phyloP scores from a whole-genome alignment of 2,797 vertebrate genomes.

The Microctenopoma stevenorrisi region DNA sequence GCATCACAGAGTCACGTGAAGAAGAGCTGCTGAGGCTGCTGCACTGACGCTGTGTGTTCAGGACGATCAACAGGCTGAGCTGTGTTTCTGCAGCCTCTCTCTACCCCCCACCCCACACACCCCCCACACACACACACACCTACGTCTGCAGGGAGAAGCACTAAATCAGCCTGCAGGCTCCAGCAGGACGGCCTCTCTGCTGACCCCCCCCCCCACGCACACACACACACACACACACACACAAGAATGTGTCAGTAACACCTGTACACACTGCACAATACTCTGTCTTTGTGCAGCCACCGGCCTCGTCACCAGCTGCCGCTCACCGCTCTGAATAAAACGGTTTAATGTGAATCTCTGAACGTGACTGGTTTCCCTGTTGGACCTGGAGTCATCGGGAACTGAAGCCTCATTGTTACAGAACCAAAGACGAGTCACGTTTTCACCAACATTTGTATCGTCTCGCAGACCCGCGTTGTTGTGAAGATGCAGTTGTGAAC shows the following conservation, averaged over 20 bases:
- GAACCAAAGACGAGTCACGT: too few relatives aligned
- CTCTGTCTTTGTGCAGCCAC: constrained; percentile 12
- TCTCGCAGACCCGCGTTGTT: background rate
- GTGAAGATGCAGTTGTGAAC: background rate
- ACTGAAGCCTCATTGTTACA: background rate
- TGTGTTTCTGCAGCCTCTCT: constrained; percentile 16
- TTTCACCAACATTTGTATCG: background rate
- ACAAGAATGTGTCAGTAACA: constrained; percentile 46
- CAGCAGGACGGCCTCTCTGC: constrained; percentile 29
- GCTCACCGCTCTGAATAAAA: background rate
- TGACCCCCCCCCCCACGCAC: constrained; percentile 31
- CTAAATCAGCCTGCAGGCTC: constrained; percentile 43
- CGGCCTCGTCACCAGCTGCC: background rate
- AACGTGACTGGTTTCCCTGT: background rate
- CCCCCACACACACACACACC: constrained; percentile 1
- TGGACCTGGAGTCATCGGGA: background rate
- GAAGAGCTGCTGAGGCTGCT: too few relatives aligned
- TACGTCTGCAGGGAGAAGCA: constrained; percentile 23
- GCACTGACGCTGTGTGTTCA: background rate
- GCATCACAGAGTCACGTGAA: too few relatives aligned
- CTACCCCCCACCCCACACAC: constrained; percentile 1
- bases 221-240: constrained; percentile 58
- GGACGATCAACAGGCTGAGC: constrained; percentile 18
- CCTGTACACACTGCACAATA: constrained; percentile 20
- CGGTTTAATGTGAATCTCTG: background rate